These are phyloP conservation scores for Morpho deidamia DNA, from an alignment of 2,888 invertebrate species.

Conservation along the genomic window DNA sequence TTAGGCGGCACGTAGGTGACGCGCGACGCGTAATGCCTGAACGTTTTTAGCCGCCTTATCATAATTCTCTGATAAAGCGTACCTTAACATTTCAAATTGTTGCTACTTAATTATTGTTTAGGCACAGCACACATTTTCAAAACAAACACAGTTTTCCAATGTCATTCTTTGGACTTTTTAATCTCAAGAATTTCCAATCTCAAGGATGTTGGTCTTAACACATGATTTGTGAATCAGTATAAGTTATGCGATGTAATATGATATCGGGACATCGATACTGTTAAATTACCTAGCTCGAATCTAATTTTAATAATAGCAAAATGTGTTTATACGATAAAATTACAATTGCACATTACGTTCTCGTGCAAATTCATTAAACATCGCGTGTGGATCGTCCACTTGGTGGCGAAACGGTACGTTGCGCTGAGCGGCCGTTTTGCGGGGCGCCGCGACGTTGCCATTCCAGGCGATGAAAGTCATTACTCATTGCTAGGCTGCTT, in stretches of 20 bases:
- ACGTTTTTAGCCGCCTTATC: constrained; percentile 16
- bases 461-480: constrained; percentile 71
- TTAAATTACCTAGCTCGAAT: constrained; percentile 34
- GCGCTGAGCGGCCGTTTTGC: constrained; percentile 37
- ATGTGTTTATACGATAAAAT: constrained; percentile 14
- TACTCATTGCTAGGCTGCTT: constrained; percentile 39
- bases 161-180: no score
- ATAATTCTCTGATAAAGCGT: constrained; percentile 5
- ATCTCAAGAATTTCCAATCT: no score
- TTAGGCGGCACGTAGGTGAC: constrained; percentile 59
- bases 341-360: constrained; percentile 28
- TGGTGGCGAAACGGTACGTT: constrained; percentile 53
- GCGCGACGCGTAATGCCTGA: constrained; percentile 32
- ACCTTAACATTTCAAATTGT: not conserved
- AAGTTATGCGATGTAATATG: constrained; percentile 2
- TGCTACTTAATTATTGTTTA: not conserved
- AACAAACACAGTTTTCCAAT: no score
- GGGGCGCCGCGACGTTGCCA: constrained; percentile 56
- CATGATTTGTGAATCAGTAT: no score
- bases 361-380: constrained; percentile 29
- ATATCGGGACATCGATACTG: not conserved
- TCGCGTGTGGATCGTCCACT: constrained; percentile 30
- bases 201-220: no score
- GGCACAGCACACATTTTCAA: no score
- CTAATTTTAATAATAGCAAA: constrained; percentile 19